Base-by-base conservation (phyloP, 2,888 invertebrate genomes). In the Erynnis tages region DNA sequence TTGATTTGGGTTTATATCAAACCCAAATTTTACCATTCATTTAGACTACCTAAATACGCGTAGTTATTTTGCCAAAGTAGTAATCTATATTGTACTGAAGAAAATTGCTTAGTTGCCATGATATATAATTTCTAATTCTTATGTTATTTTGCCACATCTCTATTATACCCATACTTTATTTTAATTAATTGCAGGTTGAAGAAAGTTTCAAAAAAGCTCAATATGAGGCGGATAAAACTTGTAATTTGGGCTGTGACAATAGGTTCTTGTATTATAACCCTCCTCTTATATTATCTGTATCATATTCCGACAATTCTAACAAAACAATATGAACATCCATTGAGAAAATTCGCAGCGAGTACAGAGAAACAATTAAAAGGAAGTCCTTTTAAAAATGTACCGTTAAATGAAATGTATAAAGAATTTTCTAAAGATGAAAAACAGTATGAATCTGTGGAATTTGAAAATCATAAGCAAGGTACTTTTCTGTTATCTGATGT, bases 141-240 rank as follows among this genome's bases (percentile, higher is more conserved):
- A 4, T 2, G 2, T 27, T n/a, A 27, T 27, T 2, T 2, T n/a
- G 8, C 3, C n/a, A n/a, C n/a, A 2, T 2, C 8, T 27, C 0
- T 29, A 10, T 27, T 2, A 10, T 38, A 19, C 4, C 13, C 4
- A 13, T 21, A 21, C 11, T 27, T 4, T 30, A 40, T 76, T 82
- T 53, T 6, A 2, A 44, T 11, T 21, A 4, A 16, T 46, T 35
- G 1, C 72, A 84, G 85, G 55, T 41, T 77, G 53, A 73, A 67
- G 56, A 76, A 73, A 60, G 43, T 70, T 5, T 60, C 60, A 40
- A 71, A 73, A 47, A 71, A 68, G 61, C 37, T 56, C 38, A 74
- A 59, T 34, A 74, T 75, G 69, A 74, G 63, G 52, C 77, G 74
- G 45, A 54, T 74, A 17, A 77, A 73, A 61, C 56, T 74, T 55